Evolutionary conservation across 2,888 invertebrate species (phyloP), one percentile per base, ranked within the genome.

Genomic region (Amitus sp.): DNA sequence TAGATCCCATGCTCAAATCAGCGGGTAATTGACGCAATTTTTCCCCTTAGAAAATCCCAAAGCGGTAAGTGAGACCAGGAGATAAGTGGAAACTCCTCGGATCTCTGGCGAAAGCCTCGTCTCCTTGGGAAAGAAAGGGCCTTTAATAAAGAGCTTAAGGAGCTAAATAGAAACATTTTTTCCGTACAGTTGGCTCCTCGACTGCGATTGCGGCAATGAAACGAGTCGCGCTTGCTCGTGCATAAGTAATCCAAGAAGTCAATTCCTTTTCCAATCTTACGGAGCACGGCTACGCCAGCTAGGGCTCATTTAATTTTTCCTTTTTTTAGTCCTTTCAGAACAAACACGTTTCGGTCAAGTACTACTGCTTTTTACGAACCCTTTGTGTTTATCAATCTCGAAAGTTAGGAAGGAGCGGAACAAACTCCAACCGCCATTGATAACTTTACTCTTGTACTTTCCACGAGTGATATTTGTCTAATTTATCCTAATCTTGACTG

Each of bases 1-100:
- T 20, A 60, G 75, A 76, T 78, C 73, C 70, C 73, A 70, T 73
- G 75, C 71, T 73, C 73, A 77, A 80, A 80, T 80, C 79, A 76
- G 75, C 75, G 77, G 76, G 75, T 80, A 81, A 81, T 82, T 79
- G 80, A 80, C 71, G 70, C 69, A 68, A 73, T 76, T 75, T 74
- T 71, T 73, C 66, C 63, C 53, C 48, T 42, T 34, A 33, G 17
- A 50, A 48, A 54, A 54, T 33, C 43, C 43, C 28, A 20, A 47
- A 30, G 12, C 45, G 27, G 49, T 55, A 49, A 49, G 40, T 28
- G 37, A 50, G 43, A 47, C 50, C 53, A 40, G 40, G 39, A 45
- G 47, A 34, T 48, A 47, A 43, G 47, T 49, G 43, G 37, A 18
- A 55, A 56, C 20, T 39, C 51, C 37, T 34, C 47, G 56, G 66